Conservation (phyloP, 2,888 invertebrate genomes). For the Lacanobia oleracea region DNA sequence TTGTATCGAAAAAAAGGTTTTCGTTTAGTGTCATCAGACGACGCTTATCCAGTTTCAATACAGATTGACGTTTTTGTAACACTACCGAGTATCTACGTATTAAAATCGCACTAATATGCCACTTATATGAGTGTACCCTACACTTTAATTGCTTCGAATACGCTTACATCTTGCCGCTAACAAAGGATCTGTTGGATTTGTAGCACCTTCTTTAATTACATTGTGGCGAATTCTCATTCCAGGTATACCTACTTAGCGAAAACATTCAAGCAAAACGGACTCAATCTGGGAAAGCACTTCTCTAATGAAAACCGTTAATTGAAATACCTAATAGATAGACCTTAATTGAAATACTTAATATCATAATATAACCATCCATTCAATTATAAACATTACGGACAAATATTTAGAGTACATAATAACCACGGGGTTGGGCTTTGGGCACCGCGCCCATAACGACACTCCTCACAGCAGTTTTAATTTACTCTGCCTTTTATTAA, state of each 20-base stretch:
- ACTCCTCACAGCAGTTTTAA: slow-evolving; percentile 45
- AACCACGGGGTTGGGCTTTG: slow-evolving; percentile 29
- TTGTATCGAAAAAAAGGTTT: too few species aligned
- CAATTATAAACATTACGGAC: slow-evolving; percentile 11
- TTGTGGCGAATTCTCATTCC: not conserved
- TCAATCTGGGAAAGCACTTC: not conserved
- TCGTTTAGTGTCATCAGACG: too few species aligned
- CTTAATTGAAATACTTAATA: not conserved
- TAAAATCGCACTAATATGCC: too few species aligned
- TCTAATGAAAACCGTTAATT: slow-evolving; percentile 8
- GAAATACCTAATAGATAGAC: not conserved
- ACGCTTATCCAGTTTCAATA: too few species aligned
- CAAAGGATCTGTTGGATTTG: too few species aligned
- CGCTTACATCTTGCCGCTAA: too few species aligned
- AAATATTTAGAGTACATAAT: slow-evolving; percentile 21
- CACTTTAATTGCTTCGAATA: not conserved
- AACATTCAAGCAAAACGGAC: not conserved
- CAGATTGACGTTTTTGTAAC: too few species aligned
- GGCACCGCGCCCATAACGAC: slow-evolving; percentile 40
- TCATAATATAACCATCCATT: not conserved
- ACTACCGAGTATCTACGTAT: too few species aligned
- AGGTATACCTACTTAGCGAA: not conserved
- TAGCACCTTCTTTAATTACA: too few species aligned
- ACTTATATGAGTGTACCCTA: too few species aligned
- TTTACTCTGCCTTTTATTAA: slow-evolving; percentile 56